phyloP scores from a whole-genome alignment of 1,140 invertebrate genomes.

The Cataglyphis hispanica region DNA sequence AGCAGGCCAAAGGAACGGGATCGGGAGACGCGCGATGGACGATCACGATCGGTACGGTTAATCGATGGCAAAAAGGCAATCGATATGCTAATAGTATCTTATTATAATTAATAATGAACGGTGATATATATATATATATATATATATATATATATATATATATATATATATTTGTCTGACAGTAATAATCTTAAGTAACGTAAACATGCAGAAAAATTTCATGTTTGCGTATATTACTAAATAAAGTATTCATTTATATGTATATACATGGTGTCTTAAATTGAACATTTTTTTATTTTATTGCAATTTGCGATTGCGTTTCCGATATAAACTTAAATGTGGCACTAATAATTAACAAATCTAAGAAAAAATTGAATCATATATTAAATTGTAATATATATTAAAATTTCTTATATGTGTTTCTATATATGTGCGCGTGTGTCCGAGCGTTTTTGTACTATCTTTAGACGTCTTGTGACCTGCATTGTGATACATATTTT shows the following conservation, averaged over 20 bases:
- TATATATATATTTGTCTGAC: background rate
- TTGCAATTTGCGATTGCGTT: background rate
- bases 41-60: conserved; percentile 59
- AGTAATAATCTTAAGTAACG: background rate
- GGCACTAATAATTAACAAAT: background rate
- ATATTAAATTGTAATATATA: background rate
- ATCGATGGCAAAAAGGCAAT: conserved; percentile 45
- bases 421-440: too few species aligned
- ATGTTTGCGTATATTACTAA: background rate
- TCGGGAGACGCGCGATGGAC: conserved; percentile 50
- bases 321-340: background rate
- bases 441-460: background rate
- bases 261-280: background rate
- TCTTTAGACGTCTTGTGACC: background rate
- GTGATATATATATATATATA: background rate
- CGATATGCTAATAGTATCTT: conserved; percentile 31
- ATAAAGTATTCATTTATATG: background rate
- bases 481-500: background rate
- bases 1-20: conserved; percentile 61
- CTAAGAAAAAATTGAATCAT: background rate
- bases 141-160: too few species aligned
- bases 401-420: background rate
- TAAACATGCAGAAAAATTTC: background rate
- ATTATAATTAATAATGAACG: conserved; percentile 40
- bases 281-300: background rate